Evolutionary conservation across 2,888 invertebrate species (phyloP), one percentile per base, ranked within the genome.

Genomic region (Dryocosmus kuriphilus): DNA sequence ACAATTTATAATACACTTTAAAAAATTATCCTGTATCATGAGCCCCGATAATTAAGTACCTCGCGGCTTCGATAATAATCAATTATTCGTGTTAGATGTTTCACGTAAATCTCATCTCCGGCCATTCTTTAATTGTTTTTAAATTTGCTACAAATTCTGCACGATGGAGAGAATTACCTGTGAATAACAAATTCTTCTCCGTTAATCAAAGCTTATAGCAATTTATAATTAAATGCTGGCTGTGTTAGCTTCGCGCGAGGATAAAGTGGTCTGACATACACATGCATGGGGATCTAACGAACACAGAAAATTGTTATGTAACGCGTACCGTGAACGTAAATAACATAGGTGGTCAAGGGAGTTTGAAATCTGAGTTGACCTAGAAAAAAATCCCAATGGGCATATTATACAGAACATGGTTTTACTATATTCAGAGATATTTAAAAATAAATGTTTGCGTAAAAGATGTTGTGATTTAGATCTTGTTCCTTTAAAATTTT

Each of bases 151-250:
- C 32, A 71, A 71, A 71, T 71, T 71, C 46, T 51, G 71, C n/a
- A 51, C n/a, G 71, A 46, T 71, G n/a, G 32, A 71, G 51, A n/a
- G 51, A 71, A 51, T 71, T 51, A 46, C 71, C 51, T 51, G 51
- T 51, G 22, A 71, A 51, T 71, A 51, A 71, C 46, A 51, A 71
- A 71, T 71, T 71, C n/a, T 51, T 71, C 30, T 30, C 51, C 51
- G 71, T 71, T 71, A 71, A 71, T 71, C 51, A 71, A 71, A 71
- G 71, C 71, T 71, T 71, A 46, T 71, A 71, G 71, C 71, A 71
- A 51, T 51, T 51, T 32, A 46, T 71, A 71, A 71, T 51, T 71
- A 51, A 71, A 71, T 71, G 71, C 51, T 51, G 19, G 51, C 51
- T 51, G 30, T 71, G 30, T 46, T 51, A 30, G 19, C 16, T 71